Evolutionary conservation across 2,888 invertebrate genomes (phyloP).

Genomic region (Masnerella sp.): DNA sequence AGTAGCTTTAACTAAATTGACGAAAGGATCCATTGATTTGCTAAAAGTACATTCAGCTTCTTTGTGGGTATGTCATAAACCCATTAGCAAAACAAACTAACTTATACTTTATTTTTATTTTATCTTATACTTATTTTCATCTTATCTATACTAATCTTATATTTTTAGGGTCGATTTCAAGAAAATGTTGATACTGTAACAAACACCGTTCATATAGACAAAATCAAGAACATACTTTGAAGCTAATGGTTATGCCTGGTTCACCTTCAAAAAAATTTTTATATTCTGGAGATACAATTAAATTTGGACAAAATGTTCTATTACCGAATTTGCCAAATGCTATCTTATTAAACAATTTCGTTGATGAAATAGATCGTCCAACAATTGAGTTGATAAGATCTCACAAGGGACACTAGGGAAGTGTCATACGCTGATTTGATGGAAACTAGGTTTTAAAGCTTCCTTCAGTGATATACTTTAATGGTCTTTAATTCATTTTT

Average conservation of each 20-base stretch:
- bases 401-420: too few relatives aligned
- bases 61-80: slow-evolving; percentile 15
- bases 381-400: slow-evolving; percentile 33
- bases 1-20: slow-evolving; percentile 10
- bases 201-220: neutral
- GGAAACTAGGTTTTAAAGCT: too few relatives aligned
- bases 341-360: slow-evolving; percentile 23
- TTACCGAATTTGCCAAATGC: slow-evolving; percentile 23
- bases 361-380: slow-evolving; percentile 22
- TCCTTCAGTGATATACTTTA: too few relatives aligned
- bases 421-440: too few relatives aligned
- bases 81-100: neutral
- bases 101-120: too few relatives aligned
- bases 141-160: neutral
- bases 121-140: too few relatives aligned
- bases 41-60: slow-evolving; percentile 16
- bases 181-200: neutral
- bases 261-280: slow-evolving; percentile 13
- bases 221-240: slow-evolving; percentile 13
- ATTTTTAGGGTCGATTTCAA: slow-evolving; percentile 1
- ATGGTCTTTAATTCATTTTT: too few relatives aligned
- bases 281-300: slow-evolving; percentile 24
- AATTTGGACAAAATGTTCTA: slow-evolving; percentile 17
- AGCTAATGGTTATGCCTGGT: slow-evolving; percentile 3
- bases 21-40: slow-evolving; percentile 11